These are phyloP conservation scores for Notocelia uddmanniana DNA, from an alignment of 2,888 invertebrate species.

Conservation along the genomic window DNA sequence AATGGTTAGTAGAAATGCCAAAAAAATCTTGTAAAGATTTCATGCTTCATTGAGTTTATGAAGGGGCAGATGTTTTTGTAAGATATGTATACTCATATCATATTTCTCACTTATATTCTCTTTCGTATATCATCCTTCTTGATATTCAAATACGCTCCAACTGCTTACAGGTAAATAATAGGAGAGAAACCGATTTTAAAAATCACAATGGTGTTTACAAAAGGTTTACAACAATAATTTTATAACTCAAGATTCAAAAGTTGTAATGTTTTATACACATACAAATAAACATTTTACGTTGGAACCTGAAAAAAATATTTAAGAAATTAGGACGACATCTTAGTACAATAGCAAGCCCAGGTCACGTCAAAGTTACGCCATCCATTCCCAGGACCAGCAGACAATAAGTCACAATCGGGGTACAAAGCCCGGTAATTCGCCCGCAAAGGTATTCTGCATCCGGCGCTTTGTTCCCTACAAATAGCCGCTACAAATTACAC, in stretches of 20 bases:
- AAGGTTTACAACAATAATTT: no score
- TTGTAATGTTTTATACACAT: no score
- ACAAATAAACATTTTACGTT: not conserved
- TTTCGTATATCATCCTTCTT: no score
- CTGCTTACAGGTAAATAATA: no score
- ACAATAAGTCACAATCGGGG: slow-evolving; percentile 27
- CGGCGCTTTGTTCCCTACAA: slow-evolving; percentile 25
- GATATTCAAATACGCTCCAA: no score
- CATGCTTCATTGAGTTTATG: slow-evolving; percentile 13
- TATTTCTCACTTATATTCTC: no score
- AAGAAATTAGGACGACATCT: not conserved
- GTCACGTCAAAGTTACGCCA: slow-evolving; percentile 21
- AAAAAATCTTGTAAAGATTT: slow-evolving; percentile 11
- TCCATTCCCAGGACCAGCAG: slow-evolving; percentile 12
- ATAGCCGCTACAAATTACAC: slow-evolving; percentile 22
- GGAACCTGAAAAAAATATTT: not conserved
- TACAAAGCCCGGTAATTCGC: slow-evolving; percentile 14
- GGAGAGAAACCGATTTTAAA: no score
- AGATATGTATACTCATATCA: not conserved
- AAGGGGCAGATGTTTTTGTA: slow-evolving; percentile 12
- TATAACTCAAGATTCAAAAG: no score
- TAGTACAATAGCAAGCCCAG: not conserved
- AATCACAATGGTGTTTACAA: no score
- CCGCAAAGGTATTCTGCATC: slow-evolving; percentile 27
- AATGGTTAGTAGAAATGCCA: slow-evolving; percentile 4